A percentile compares a stretch with the other conserved stretches of the same genome.
phyloP scores from a whole-genome alignment of 2,888 invertebrate genomes.

The Thumatha senex region DNA sequence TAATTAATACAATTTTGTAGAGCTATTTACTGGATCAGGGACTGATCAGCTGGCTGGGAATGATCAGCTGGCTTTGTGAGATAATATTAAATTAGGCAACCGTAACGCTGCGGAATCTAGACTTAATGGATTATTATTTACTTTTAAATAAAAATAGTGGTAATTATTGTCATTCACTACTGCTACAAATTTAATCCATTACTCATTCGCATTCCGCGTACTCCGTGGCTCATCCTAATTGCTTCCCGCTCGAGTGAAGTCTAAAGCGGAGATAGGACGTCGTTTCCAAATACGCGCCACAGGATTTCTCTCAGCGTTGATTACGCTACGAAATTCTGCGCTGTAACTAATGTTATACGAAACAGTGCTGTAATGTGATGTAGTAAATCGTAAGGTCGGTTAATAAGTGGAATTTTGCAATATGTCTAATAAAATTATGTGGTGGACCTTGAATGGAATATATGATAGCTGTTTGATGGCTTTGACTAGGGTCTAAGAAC shows the following conservation, averaged over 20 bases:
- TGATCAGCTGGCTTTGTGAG: too few relatives aligned
- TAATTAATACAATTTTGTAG: too few relatives aligned
- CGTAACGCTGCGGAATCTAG: too few relatives aligned
- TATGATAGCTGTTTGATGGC: neutral
- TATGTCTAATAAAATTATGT: neutral
- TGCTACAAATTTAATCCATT: neutral
- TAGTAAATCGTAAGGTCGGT: neutral
- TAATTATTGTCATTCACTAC: neutral
- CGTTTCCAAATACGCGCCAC: conserved; percentile 33
- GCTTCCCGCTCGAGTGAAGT: conserved; percentile 28
- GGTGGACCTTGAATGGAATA: neutral
- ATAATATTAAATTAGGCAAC: too few relatives aligned
- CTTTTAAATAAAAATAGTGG: too few relatives aligned
- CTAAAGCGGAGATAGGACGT: conserved; percentile 26
- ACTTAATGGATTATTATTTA: too few relatives aligned
- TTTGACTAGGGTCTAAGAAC: neutral
- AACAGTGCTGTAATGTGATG: conserved; percentile 1
- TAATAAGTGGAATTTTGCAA: neutral
- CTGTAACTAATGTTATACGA: conserved; percentile 13
- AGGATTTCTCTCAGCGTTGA: conserved; percentile 30
- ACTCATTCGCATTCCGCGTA: conserved; percentile 13
- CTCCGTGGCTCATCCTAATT: conserved; percentile 25
- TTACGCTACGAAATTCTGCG: conserved; percentile 26
- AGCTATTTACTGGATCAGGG: too few relatives aligned
- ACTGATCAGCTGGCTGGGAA: too few relatives aligned